Conservation (phyloP, 1,140 invertebrate genomes). For the Ectropis grisescens region DNA sequence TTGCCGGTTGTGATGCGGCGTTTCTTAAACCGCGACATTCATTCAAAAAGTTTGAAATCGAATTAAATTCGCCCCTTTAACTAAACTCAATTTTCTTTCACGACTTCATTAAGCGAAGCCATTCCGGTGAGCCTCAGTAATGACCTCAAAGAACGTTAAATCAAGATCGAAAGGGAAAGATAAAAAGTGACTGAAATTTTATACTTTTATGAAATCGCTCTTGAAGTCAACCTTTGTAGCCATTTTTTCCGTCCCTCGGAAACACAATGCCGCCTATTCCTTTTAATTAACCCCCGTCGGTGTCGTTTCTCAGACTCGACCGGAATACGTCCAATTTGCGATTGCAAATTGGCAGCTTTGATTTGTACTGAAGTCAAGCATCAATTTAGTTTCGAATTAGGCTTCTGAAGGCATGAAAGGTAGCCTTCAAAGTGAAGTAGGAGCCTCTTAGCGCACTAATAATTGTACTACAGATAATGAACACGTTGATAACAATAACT, state of each 20-base stretch:
- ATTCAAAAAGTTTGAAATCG: slow-evolving; percentile 64
- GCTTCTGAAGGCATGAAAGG: too few relatives aligned
- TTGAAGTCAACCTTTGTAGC: slow-evolving; percentile 27
- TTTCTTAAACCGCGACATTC: slow-evolving; percentile 50
- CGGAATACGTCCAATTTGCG: too few relatives aligned
- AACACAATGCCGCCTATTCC: slow-evolving; percentile 11
- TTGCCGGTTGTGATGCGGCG: slow-evolving; percentile 33
- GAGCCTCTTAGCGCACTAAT: too few relatives aligned
- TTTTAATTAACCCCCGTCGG: slow-evolving; percentile 13
- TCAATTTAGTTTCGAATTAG: too few relatives aligned
- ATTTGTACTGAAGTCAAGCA: too few relatives aligned
- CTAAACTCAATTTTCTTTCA: slow-evolving; percentile 66
- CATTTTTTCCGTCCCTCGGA: slow-evolving; percentile 10
- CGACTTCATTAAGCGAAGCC: slow-evolving; percentile 62
- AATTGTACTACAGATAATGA: too few relatives aligned
- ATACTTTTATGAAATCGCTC: slow-evolving; percentile 51
- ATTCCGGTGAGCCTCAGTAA: slow-evolving; percentile 61
- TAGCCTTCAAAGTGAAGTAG: too few relatives aligned
- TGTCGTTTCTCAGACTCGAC: too few relatives aligned
- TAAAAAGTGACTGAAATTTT: slow-evolving; percentile 61
- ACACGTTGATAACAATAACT: too few relatives aligned
- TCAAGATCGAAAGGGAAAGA: slow-evolving; percentile 58
- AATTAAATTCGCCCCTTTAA: slow-evolving; percentile 67
- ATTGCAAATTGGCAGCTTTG: too few relatives aligned
- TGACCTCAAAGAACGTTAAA: slow-evolving; percentile 64